A percentile compares a stretch with the other conserved stretches of the same genome.
phyloP scores from a whole-genome alignment of 2,113 vertebrate genomes.

The Podocnemis expansa region DNA sequence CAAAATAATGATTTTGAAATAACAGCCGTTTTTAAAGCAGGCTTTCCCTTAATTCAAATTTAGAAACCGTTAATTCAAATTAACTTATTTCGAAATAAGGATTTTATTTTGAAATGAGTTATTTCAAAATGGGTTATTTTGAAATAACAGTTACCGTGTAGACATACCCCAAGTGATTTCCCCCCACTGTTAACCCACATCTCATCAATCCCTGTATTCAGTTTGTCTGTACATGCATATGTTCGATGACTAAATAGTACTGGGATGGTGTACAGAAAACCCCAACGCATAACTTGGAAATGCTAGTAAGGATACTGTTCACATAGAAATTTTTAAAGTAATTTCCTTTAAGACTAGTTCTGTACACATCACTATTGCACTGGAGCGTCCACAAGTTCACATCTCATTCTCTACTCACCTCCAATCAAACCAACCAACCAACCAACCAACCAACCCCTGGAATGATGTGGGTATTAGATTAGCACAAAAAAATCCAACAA shows the following conservation, averaged over 20 bases:
- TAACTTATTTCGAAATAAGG: no score
- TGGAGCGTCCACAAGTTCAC: not conserved
- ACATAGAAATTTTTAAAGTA: not conserved
- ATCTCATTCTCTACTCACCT: not conserved
- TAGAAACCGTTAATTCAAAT: no score
- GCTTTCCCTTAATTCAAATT: no score
- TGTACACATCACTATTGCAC: not conserved
- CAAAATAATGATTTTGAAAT: no score
- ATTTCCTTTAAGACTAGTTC: not conserved
- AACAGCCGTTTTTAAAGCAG: no score
- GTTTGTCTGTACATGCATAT: not conserved
- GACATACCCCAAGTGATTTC: no score
- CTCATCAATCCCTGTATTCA: not conserved
- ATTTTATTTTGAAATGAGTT: no score
- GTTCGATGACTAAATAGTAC: constrained; percentile 6
- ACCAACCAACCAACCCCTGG: not conserved
- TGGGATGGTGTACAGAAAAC: not conserved
- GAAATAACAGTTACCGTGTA: no score
- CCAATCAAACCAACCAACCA: not conserved
- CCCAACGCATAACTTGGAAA: not conserved
- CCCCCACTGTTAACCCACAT: constrained; percentile 3
- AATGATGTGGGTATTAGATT: not conserved
- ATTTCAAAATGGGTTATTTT: no score
- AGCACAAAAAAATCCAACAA: not conserved
- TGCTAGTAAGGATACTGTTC: not conserved